Conservation (phyloP, 2,797 vertebrate genomes). For the Adrianichthys oophorus region DNA sequence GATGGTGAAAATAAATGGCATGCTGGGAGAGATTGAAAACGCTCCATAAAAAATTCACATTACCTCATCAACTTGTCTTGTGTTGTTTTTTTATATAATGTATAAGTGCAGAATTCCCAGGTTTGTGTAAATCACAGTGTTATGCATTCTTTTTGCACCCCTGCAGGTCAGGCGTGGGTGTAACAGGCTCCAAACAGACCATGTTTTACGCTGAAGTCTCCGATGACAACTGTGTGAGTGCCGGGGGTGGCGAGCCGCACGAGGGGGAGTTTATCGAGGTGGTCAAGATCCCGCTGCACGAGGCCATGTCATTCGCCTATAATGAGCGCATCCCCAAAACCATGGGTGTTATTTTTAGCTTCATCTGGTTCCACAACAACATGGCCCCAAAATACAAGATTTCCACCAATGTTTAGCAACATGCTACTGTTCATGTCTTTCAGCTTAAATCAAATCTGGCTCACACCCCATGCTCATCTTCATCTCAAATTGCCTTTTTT, state of each 20-base stretch:
- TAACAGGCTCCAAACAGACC: constrained; percentile 89
- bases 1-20: no score
- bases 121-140: no score
- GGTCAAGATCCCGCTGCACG: constrained; percentile 86
- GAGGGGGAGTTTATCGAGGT: constrained; percentile 94
- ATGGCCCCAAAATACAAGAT: constrained; percentile 89
- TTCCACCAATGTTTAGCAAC: constrained; percentile 78
- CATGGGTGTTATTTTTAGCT: constrained; percentile 89
- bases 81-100: no score
- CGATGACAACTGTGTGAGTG: constrained; percentile 81
- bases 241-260: constrained; percentile 83
- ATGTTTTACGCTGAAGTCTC: constrained; percentile 94
- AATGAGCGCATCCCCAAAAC: constrained; percentile 87
- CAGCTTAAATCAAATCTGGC: constrained; percentile 58
- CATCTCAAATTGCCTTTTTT: constrained; percentile 62
- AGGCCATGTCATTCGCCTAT: constrained; percentile 88
- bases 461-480: constrained; percentile 51
- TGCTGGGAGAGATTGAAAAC: no score
- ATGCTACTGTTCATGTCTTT: constrained; percentile 40
- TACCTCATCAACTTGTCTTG: no score
- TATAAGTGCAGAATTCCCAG: no score
- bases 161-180: constrained; percentile 87
- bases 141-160: not conserved
- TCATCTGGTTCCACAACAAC: constrained; percentile 91
- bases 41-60: no score